Conservation (phyloP, 2,888 invertebrate species). For the Drosophila paramelanica region DNA sequence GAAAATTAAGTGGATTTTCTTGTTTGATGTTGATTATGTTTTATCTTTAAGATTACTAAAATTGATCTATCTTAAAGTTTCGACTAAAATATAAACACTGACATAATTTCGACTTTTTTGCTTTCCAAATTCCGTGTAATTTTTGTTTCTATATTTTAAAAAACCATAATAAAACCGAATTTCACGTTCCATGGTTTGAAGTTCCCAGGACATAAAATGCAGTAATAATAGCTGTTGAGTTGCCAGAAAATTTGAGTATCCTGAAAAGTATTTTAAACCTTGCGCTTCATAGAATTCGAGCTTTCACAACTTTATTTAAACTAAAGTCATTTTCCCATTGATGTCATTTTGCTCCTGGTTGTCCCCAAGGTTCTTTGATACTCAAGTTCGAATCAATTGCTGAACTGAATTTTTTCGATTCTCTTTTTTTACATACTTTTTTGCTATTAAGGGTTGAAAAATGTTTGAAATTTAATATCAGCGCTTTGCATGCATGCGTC, state of each 20-base stretch:
- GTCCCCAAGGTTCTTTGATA: not conserved
- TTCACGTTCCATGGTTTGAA: not conserved
- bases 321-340: not conserved
- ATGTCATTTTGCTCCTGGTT: not conserved
- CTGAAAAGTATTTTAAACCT: not conserved
- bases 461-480: constrained; percentile 14
- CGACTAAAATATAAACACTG: too few species aligned
- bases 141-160: too few species aligned
- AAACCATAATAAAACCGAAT: not conserved
- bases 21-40: too few species aligned
- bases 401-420: not conserved
- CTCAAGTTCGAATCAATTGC: not conserved
- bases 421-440: too few species aligned
- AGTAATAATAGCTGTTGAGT: not conserved
- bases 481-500: not conserved
- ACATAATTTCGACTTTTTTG: too few species aligned
- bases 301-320: not conserved
- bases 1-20: too few species aligned
- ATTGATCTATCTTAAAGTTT: too few species aligned
- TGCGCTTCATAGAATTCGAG: not conserved
- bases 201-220: not conserved
- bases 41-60: too few species aligned
- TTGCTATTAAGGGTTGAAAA: not conserved
- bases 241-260: not conserved
- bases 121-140: too few species aligned